These are phyloP conservation scores for Hypercompe scribonia DNA, from an alignment of 2,888 invertebrate species.

Conservation along the genomic window DNA sequence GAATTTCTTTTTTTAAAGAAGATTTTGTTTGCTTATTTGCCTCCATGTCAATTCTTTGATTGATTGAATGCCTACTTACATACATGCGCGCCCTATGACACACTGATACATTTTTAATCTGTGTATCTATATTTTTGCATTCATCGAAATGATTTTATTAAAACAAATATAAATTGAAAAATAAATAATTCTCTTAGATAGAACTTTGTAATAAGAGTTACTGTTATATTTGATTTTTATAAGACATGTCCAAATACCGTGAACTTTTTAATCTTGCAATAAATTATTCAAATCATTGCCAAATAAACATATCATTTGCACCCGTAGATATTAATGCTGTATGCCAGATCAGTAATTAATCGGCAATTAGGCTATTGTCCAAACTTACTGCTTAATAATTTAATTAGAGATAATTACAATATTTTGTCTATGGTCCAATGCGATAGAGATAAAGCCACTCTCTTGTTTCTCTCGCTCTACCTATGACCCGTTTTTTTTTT, in stretches of 20 bases:
- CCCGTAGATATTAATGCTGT: conserved; percentile 19
- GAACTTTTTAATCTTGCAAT: not conserved
- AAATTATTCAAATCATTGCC: conserved; percentile 7
- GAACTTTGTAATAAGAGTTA: too few relatives aligned
- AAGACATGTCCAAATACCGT: not conserved
- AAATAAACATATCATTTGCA: not conserved
- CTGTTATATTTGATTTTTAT: too few relatives aligned
- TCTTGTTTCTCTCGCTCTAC: not conserved
- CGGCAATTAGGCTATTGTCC: conserved; percentile 38
- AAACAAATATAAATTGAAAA: not conserved
- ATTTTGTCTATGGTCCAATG: not conserved
- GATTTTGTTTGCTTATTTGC: not conserved
- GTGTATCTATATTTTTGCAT: too few relatives aligned
- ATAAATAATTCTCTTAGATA: too few relatives aligned
- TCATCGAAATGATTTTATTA: not conserved
- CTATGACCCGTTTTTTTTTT: too few relatives aligned
- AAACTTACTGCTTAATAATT: conserved; percentile 13
- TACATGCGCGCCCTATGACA: too few relatives aligned
- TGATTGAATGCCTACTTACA: too few relatives aligned
- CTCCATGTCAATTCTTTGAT: not conserved
- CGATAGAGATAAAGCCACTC: not conserved
- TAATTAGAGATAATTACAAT: not conserved
- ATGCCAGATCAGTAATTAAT: conserved; percentile 21
- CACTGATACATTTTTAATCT: too few relatives aligned
- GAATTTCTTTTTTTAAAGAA: not conserved